Conservation (phyloP, 2,797 vertebrate genomes). For the Podargus strigoides region DNA sequence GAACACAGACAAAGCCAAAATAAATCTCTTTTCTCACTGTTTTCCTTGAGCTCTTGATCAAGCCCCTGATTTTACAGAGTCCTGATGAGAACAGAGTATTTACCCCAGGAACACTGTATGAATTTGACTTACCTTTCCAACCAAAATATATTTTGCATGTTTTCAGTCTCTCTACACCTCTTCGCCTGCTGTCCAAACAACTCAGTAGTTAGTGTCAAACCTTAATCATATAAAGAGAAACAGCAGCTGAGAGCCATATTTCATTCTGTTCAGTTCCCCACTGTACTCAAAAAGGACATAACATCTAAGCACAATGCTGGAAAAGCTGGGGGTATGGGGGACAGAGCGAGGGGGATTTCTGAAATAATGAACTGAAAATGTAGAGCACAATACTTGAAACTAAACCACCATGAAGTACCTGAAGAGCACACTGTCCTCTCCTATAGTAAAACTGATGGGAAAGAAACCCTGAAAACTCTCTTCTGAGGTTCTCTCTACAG, state of each 20-base stretch:
- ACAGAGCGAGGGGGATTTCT: neutral
- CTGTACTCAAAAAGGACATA: neutral
- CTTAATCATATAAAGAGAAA: neutral
- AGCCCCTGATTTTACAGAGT: conserved; percentile 9
- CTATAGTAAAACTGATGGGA: neutral
- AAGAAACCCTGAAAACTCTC: neutral
- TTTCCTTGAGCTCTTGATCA: conserved; percentile 17
- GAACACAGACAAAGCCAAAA: conserved; percentile 23
- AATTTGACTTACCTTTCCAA: neutral
- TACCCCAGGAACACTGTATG: neutral
- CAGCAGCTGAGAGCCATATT: neutral
- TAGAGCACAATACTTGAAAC: neutral
- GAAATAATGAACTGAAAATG: neutral
- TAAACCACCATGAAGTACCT: neutral
- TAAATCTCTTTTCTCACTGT: neutral
- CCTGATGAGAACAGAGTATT: neutral
- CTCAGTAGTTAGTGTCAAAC: neutral
- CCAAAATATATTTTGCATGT: neutral
- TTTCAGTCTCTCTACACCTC: neutral
- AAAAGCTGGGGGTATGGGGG: neutral
- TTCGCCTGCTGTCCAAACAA: neutral
- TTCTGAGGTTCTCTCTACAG: neutral
- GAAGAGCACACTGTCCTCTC: neutral
- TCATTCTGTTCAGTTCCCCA: conserved; percentile 4
- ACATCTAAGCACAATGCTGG: neutral